phyloP scores from a whole-genome alignment of 2,113 vertebrate genomes.

The Gymnarchus niloticus region DNA sequence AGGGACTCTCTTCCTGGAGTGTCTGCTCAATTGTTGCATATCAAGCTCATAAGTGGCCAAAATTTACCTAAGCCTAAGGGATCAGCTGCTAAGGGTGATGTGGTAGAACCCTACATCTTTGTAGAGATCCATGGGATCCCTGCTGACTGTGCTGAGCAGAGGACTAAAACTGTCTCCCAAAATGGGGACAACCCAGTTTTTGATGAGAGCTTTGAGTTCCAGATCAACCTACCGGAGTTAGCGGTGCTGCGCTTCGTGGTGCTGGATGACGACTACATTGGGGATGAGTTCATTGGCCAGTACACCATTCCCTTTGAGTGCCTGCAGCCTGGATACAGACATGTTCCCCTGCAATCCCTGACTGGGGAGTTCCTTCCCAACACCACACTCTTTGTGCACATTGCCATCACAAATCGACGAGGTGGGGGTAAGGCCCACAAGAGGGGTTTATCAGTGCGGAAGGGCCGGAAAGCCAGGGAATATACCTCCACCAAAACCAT shows the following conservation, averaged over 20 bases:
- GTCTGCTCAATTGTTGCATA: slow-evolving; percentile 81
- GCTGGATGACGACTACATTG: slow-evolving; percentile 85
- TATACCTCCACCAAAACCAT: slow-evolving; percentile 83
- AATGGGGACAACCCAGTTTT: slow-evolving; percentile 85
- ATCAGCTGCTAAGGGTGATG: slow-evolving; percentile 84
- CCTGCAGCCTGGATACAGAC: slow-evolving; percentile 82
- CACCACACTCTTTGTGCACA: slow-evolving; percentile 79
- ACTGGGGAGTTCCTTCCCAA: slow-evolving; percentile 79
- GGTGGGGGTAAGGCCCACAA: slow-evolving; percentile 81
- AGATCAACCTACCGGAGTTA: slow-evolving; percentile 84
- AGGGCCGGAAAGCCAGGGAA: slow-evolving; percentile 75
- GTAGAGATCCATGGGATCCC: slow-evolving; percentile 87
- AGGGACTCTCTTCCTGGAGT: slow-evolving; percentile 82
- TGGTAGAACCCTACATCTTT: slow-evolving; percentile 85
- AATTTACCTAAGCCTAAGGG: slow-evolving; percentile 86
- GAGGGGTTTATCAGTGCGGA: slow-evolving; percentile 76
- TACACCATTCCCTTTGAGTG: slow-evolving; percentile 91
- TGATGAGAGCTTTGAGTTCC: slow-evolving; percentile 87
- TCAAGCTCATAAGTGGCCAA: slow-evolving; percentile 87
- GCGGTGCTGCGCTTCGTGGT: slow-evolving; percentile 81
- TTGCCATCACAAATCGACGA: slow-evolving; percentile 82
- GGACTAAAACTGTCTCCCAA: slow-evolving; percentile 84
- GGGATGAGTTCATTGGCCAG: slow-evolving; percentile 88
- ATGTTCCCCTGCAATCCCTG: slow-evolving; percentile 79
- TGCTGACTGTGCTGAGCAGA: slow-evolving; percentile 80